phyloP scores from a whole-genome alignment of 2,113 vertebrate species.

The Cairina moschata region DNA sequence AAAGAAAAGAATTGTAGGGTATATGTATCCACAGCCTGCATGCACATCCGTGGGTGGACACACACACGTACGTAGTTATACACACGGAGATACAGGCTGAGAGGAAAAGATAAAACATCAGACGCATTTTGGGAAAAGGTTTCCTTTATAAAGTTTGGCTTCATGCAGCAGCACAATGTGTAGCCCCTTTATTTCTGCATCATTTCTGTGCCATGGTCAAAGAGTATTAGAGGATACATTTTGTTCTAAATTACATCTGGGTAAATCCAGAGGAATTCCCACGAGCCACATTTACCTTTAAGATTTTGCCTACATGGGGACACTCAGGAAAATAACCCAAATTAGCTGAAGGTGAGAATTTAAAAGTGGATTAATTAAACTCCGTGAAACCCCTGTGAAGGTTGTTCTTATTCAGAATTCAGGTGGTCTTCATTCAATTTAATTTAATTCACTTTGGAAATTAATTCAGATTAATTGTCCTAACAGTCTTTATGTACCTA shows the following conservation, averaged over 20 bases:
- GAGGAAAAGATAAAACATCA: background rate
- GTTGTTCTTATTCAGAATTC: constrained; percentile 69
- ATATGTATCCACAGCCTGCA: accelerated
- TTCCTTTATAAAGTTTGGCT: background rate
- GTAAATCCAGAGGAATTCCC: constrained; percentile 57
- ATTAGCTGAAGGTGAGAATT: constrained; percentile 67
- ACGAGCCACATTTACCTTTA: constrained; percentile 12
- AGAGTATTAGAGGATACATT: constrained; percentile 58
- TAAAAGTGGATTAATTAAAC: constrained; percentile 71
- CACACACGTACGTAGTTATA: accelerated
- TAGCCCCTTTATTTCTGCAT: background rate
- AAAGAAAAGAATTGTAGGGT: background rate
- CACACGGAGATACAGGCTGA: background rate
- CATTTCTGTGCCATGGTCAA: constrained; percentile 48
- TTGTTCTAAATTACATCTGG: constrained; percentile 65
- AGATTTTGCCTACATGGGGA: constrained; percentile 41
- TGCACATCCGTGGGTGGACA: accelerated
- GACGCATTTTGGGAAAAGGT: background rate
- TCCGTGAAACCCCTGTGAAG: constrained; percentile 46
- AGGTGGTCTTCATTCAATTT: constrained; percentile 70
- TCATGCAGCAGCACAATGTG: background rate
- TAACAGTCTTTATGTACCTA: constrained; percentile 50
- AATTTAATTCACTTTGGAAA: constrained; percentile 68
- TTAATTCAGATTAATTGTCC: constrained; percentile 70
- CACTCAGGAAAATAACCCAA: constrained; percentile 66